These are phyloP conservation scores for Neria commutata DNA, from an alignment of 2,888 invertebrate species.

Conservation along the genomic window DNA sequence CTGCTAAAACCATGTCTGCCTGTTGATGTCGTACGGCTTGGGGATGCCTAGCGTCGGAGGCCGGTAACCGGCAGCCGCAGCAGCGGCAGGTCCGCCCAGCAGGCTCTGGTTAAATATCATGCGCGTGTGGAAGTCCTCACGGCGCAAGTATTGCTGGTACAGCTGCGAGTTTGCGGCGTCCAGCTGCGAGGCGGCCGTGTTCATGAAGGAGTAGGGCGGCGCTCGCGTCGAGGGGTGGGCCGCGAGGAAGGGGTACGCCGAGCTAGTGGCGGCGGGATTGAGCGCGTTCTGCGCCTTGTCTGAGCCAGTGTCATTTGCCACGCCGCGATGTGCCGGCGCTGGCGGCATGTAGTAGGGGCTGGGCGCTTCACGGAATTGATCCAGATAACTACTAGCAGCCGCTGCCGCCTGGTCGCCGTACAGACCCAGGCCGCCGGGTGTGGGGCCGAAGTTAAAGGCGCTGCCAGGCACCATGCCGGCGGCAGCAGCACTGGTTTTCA, in stretches of 20 bases:
- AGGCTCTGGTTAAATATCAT: constrained; percentile 64
- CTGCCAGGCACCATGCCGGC: constrained; percentile 78
- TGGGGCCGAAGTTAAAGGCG: constrained; percentile 83
- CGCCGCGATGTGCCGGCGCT: constrained; percentile 61
- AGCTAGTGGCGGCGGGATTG: constrained; percentile 61
- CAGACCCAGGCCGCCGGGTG: constrained; percentile 66
- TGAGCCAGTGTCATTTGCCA: constrained; percentile 33
- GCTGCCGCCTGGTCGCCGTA: constrained; percentile 58
- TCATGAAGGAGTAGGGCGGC: constrained; percentile 69
- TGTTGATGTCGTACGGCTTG: constrained; percentile 76
- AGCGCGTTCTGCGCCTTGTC: constrained; percentile 63
- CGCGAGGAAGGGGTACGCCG: constrained; percentile 68
- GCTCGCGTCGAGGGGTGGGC: constrained; percentile 62
- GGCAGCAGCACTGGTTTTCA: constrained; percentile 66
- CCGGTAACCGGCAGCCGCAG: constrained; percentile 69
- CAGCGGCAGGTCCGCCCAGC: constrained; percentile 62
- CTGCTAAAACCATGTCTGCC: constrained; percentile 73
- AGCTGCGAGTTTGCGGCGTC: constrained; percentile 71
- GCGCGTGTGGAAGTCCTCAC: constrained; percentile 69
- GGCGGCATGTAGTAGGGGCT: constrained; percentile 67
- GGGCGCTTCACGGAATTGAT: constrained; percentile 70
- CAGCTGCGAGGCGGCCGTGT: constrained; percentile 62
- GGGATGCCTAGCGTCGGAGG: constrained; percentile 68
- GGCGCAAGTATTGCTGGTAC: constrained; percentile 76
- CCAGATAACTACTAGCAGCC: constrained; percentile 70